Evolutionary conservation across 53 echinoderm and acorn worm genomes (phyloP).

Genomic region (Hippasteria phrygiana): DNA sequence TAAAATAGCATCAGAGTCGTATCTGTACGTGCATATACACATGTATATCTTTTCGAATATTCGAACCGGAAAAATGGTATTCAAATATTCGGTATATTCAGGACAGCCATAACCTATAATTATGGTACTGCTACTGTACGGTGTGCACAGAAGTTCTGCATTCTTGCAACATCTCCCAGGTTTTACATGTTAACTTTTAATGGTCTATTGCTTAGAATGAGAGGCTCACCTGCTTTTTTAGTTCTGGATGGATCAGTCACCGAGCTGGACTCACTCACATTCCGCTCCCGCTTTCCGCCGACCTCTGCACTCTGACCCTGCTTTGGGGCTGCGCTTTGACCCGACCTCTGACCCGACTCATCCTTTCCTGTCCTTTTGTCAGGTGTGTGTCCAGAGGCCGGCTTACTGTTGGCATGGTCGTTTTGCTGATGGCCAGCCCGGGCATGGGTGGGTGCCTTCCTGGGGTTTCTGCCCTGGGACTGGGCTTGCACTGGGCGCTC

Average conservation of each 20-base stretch:
- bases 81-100: no score
- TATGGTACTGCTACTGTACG: no score
- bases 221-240: constrained; percentile 67
- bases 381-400: constrained; percentile 2
- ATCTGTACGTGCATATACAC: no score
- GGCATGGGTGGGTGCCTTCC: not conserved
- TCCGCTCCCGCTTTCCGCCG: constrained; percentile 58
- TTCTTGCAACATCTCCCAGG: no score
- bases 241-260: constrained; percentile 44
- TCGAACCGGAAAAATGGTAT: no score
- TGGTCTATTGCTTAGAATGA: not conserved
- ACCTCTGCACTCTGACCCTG: constrained; percentile 30
- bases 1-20: no score
- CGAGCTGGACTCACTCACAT: constrained; percentile 66
- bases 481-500: constrained; percentile 1
- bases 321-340: constrained; percentile 5
- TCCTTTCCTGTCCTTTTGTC: constrained; percentile 24
- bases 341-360: constrained; percentile 32
- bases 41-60: no score
- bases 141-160: no score
- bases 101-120: no score
- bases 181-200: no score
- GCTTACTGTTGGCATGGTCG: not conserved
- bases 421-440: not conserved
- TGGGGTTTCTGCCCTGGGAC: constrained; percentile 3